Evolutionary conservation across 2,797 vertebrate species (phyloP).

Genomic region (Eutrigla gurnardus): DNA sequence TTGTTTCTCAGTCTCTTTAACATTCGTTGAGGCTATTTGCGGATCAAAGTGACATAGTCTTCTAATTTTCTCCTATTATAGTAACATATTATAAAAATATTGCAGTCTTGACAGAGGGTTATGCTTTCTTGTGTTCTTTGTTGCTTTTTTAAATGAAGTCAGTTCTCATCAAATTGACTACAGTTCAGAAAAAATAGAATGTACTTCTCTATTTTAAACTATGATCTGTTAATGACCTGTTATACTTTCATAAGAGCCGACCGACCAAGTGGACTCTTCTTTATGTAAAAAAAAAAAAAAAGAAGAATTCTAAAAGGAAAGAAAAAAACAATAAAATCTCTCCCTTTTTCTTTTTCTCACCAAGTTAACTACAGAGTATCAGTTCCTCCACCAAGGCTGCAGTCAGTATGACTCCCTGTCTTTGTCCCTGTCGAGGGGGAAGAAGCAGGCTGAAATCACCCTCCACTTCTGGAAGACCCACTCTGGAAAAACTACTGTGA

Average conservation of each 20-base stretch:
- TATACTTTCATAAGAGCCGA: background rate
- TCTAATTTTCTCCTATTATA: background rate
- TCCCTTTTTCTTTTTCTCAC: slow-evolving; percentile 10
- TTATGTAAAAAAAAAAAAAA: background rate
- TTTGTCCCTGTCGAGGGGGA: slow-evolving; percentile 87
- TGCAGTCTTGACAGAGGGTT: background rate
- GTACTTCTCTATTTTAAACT: background rate
- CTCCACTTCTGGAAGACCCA: slow-evolving; percentile 95
- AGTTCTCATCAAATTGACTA: background rate
- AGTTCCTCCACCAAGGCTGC: slow-evolving; percentile 89
- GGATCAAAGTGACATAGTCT: background rate
- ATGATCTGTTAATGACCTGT: background rate
- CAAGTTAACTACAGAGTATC: slow-evolving; percentile 92
- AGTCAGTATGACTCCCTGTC: slow-evolving; percentile 90
- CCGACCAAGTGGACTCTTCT: background rate
- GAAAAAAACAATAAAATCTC: background rate
- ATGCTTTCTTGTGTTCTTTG: background rate
- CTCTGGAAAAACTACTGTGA: slow-evolving; percentile 92
- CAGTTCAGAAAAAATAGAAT: background rate
- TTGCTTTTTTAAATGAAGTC: background rate
- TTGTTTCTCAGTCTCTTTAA: no score
- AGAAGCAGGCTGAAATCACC: slow-evolving; percentile 93
- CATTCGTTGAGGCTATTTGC: no score
- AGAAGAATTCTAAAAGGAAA: background rate
- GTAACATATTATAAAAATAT: background rate